Base-by-base conservation (phyloP, 1,140 invertebrate genomes). In the Saccostrea cuccullata region DNA sequence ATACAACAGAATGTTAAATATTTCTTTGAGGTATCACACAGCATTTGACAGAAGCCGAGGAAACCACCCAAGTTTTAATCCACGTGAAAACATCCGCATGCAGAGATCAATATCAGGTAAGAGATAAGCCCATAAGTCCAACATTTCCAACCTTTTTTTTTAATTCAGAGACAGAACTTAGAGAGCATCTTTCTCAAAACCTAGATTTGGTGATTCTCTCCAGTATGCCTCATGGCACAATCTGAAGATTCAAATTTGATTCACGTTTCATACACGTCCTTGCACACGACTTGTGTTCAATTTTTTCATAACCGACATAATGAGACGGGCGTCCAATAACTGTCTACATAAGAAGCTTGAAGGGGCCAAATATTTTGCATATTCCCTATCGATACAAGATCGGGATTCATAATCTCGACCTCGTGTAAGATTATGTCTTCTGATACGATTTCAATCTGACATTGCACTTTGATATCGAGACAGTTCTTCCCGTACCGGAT, bases 1-100 rank as follows among this genome's bases (percentile, higher is more conserved):
- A 77, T 30, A 77, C 70, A 36, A 17, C 26, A 77, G 70, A 36
- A 77, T 77, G 70, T 77, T 77, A 36, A 77, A 77, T 30, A 30
- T 30, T 73, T 30, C 26, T 36, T 11, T 36, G 70, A 12, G 23
- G 70, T 15, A 77, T 77, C 70, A 77, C 30, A 77, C 13, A 77
- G 15, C 70, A 77, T 17, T 15, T 30, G 12, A 77, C 23, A 30
- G 70, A 30, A 30, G 70, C 12, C 26, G 15, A 77, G 26, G 70
- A 12, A 77, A 77, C 26, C 70, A 77, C 23, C 70, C 23, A 77
- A 36, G 26, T 77, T 40, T 30, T 15, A 77, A 77, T 23, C 26
- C 70, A 77, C 11, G 26, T 15, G 67, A 77, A 77, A 77, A 36
- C 70, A 77, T 77, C 12, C 9, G 26, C 30, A 12, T 30, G 26